These are phyloP conservation scores for Platyura marginata DNA, from an alignment of 1,140 invertebrate genomes.

Conservation along the genomic window DNA sequence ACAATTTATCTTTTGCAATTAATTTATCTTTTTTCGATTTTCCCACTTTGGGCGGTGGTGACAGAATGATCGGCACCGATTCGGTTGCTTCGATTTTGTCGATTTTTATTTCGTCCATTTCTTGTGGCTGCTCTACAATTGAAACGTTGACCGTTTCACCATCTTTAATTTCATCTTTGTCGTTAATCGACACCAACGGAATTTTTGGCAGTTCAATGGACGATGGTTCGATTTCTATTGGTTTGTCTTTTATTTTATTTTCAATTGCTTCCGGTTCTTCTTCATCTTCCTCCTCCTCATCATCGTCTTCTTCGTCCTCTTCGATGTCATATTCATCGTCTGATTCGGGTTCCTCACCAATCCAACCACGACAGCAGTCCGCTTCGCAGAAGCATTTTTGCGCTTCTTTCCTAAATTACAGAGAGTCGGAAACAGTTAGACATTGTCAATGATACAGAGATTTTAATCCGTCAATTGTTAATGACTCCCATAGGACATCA, in stretches of 20 bases:
- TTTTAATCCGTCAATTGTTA: no score
- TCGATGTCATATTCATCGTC: constrained; percentile 39
- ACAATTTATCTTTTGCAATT: background rate
- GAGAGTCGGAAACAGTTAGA: no score
- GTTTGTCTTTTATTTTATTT: constrained; percentile 16
- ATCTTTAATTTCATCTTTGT: constrained; percentile 7
- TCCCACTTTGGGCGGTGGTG: background rate
- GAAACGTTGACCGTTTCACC: no score
- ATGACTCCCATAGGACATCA: no score
- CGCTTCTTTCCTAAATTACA: constrained; percentile 67
- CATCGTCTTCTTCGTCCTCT: constrained; percentile 20
- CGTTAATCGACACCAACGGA: background rate
- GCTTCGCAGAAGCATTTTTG: constrained; percentile 88
- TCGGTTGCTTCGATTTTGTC: background rate
- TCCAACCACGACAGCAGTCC: constrained; percentile 75
- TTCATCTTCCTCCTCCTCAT: constrained; percentile 8
- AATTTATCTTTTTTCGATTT: background rate
- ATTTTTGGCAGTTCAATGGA: background rate
- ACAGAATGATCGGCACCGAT: background rate
- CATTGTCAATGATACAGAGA: no score
- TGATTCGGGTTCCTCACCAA: constrained; percentile 65
- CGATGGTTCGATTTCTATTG: no score
- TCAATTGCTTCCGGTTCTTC: constrained; percentile 14
- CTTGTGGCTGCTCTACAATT: background rate
- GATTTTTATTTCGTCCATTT: background rate